These are phyloP conservation scores for Phenganax subtilis DNA, from an alignment of 92 coral and sea anemone genomes.

Conservation along the genomic window DNA sequence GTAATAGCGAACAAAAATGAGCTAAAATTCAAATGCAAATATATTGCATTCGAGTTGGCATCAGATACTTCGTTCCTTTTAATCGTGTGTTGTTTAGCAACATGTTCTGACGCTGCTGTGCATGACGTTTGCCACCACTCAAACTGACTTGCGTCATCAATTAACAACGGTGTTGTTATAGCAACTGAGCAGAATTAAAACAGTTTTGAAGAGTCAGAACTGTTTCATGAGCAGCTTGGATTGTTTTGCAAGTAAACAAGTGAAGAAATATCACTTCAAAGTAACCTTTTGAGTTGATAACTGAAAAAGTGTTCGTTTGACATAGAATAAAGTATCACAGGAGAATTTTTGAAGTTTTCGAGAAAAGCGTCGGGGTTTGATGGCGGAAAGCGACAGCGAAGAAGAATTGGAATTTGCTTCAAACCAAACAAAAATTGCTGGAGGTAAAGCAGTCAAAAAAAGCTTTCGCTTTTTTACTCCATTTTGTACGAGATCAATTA, in stretches of 20 bases:
- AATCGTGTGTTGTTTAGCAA: not conserved
- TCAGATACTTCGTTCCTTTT: no score
- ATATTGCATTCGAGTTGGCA: no score
- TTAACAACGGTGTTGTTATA: conserved; percentile 14
- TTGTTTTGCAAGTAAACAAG: no score
- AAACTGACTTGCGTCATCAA: conserved; percentile 12
- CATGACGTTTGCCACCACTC: not conserved
- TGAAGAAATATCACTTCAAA: no score
- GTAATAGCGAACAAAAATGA: no score
- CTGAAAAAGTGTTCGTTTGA: no score
- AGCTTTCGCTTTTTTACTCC: no score
- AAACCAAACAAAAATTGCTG: not conserved
- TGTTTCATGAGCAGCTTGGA: not conserved
- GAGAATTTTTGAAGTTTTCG: not conserved
- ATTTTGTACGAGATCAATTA: no score
- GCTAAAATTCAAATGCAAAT: no score
- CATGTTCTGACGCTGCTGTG: conserved; percentile 1
- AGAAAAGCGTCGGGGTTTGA: conserved; percentile 1
- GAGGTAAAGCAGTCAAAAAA: no score
- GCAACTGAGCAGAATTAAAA: not conserved
- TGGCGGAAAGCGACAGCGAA: not conserved
- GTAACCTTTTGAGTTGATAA: no score
- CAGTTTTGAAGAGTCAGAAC: not conserved
- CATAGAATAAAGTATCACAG: no score
- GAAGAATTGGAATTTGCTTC: not conserved